Evolutionary conservation across 2,797 vertebrate genomes (phyloP), one percentile per base, ranked within the genome.

Genomic region (Enteromius treurensis): DNA sequence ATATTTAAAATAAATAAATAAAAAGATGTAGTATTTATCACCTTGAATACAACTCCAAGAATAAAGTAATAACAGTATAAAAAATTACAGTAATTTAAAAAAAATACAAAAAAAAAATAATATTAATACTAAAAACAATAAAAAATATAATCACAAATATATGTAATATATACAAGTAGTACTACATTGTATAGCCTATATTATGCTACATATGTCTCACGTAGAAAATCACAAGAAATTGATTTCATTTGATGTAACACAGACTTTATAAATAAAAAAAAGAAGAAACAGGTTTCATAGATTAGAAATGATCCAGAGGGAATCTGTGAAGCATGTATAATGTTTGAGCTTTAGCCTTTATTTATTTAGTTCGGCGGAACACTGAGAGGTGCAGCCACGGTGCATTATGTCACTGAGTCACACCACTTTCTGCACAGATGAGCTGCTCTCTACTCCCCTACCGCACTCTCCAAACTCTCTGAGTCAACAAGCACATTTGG

Each of bases 381-480:
- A 26, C 6, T 74, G 80, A 82, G 68, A 79, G 69, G 69, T 74
- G 80, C 81, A 80, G 75, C 65, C 51, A 80, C 19, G 47, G 77
- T 75, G 51, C 77, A 78, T 87, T 85, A 83, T 68, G 78, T 65
- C 67, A 81, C 77, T 73, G 77, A 85, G 80, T 83, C 77, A 83
- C 55, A 73, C 65, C 51, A 60, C 40, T 81, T 73, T 75, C 69
- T 69, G 53, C 65, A 82, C 71, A 58, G 77, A 83, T 58, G 80
- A 83, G 67, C 53, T 42, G 76, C 65, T 83, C 75, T 77, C 45
- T 51, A 64, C 58, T 74, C 70, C 68, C 62, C 58, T 76, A 45
- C 75, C 49, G 8, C 53, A 37, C 73, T 73, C 51, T 58, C 23
- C 51, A 58, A 81, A 64, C 45, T 32, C 32, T 40, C 51, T 49